phyloP scores from a whole-genome alignment of 1,140 invertebrate genomes.

The Drosophila mojavensis region DNA sequence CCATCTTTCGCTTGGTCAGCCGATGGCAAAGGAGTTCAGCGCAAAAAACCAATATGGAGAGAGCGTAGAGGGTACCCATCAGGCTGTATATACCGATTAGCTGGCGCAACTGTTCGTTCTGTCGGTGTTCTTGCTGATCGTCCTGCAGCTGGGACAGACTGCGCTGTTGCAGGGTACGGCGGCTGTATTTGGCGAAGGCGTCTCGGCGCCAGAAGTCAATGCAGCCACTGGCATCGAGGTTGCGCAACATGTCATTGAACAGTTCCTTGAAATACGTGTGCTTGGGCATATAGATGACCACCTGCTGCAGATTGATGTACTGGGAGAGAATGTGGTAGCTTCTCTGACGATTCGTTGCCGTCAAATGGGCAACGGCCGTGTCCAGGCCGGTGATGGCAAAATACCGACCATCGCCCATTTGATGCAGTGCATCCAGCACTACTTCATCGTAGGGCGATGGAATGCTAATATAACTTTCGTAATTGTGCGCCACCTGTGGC shows the following conservation, averaged over 20 bases:
- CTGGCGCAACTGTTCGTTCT: conserved; percentile 21
- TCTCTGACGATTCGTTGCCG: background rate
- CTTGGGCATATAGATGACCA: conserved; percentile 69
- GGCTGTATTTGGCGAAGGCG: conserved; percentile 33
- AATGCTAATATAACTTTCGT: conserved; percentile 24
- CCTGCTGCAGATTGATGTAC: conserved; percentile 59
- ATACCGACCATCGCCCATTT: background rate
- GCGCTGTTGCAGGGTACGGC: background rate
- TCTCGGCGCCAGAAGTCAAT: conserved; percentile 47
- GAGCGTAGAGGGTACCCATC: conserved; percentile 37
- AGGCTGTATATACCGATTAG: conserved; percentile 47
- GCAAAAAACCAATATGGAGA: conserved; percentile 34
- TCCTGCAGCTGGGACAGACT: background rate
- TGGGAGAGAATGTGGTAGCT: conserved; percentile 46
- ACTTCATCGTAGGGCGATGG: conserved; percentile 36
- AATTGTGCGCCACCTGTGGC: conserved; percentile 29
- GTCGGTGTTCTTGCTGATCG: background rate
- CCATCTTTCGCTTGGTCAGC: background rate
- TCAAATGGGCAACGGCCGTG: conserved; percentile 30
- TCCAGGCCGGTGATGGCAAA: conserved; percentile 60
- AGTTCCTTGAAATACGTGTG: conserved; percentile 57
- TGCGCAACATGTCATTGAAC: conserved; percentile 34
- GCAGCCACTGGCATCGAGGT: conserved; percentile 51
- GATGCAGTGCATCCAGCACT: conserved; percentile 44
- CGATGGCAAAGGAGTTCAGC: conserved; percentile 31